Conservation (phyloP, 2,797 vertebrate genomes). For the Ispidina lecontei region DNA sequence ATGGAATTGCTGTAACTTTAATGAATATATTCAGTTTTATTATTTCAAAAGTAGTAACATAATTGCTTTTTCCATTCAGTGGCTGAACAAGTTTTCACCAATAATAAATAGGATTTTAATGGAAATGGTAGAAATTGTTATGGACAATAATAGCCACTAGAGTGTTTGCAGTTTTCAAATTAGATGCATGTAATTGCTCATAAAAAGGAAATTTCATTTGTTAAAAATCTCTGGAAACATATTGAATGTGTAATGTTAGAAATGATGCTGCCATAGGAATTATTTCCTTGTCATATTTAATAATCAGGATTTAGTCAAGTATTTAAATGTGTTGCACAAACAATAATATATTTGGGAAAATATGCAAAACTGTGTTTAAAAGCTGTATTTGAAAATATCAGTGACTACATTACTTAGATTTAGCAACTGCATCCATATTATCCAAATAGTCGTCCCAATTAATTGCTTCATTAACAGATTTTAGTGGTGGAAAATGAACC, state of each 20-base stretch:
- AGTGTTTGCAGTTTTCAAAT: constrained; percentile 66
- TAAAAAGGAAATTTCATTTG: constrained; percentile 62
- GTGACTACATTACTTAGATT: neutral
- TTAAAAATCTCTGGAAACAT: constrained; percentile 52
- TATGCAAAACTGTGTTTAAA: neutral
- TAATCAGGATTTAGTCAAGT: constrained; percentile 45
- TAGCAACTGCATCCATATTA: neutral
- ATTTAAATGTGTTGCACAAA: constrained; percentile 34
- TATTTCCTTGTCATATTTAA: constrained; percentile 52
- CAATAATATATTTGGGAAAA: constrained; percentile 18
- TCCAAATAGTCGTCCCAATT: neutral
- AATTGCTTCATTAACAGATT: neutral
- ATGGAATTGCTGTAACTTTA: constrained; percentile 66
- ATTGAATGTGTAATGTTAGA: neutral
- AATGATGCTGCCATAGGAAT: constrained; percentile 21
- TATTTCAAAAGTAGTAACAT: constrained; percentile 72
- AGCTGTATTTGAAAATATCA: neutral
- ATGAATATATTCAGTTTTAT: constrained; percentile 68
- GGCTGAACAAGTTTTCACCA: constrained; percentile 66
- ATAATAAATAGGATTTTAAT: constrained; percentile 74
- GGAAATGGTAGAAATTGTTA: constrained; percentile 67
- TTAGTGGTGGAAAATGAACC: neutral
- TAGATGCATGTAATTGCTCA: constrained; percentile 64
- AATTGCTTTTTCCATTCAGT: constrained; percentile 73
- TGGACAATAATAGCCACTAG: constrained; percentile 61